Evolutionary conservation across 1,140 invertebrate species (phyloP).

Genomic region (Heterodera schachtii): DNA sequence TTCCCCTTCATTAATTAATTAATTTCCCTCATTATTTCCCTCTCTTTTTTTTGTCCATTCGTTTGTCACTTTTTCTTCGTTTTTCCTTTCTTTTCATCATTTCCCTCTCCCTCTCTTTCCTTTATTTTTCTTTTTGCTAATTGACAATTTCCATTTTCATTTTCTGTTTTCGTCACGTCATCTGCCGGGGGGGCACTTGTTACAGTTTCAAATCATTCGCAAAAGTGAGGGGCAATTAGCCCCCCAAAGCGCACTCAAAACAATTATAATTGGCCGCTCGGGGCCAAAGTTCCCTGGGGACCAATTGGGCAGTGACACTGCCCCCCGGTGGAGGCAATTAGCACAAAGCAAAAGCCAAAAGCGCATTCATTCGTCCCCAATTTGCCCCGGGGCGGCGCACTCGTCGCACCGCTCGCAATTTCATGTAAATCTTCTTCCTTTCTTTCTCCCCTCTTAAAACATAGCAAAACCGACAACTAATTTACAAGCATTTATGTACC

Average conservation of each 20-base stretch:
- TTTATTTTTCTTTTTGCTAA: no score
- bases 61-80: neutral
- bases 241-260: neutral
- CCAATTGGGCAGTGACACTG: neutral
- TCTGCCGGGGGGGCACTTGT: neutral
- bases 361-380: neutral
- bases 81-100: conserved; percentile 6
- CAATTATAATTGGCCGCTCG: neutral
- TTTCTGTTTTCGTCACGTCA: neutral
- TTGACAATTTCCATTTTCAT: no score
- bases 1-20: neutral
- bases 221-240: neutral
- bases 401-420: neutral
- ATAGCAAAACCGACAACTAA: no score
- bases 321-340: neutral
- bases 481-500: no score
- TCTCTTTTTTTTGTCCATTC: neutral
- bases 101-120: neutral
- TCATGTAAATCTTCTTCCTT: neutral
- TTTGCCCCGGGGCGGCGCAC: neutral
- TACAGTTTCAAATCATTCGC: neutral
- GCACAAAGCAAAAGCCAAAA: neutral
- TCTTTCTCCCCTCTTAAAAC: neutral
- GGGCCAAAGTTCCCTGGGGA: neutral
- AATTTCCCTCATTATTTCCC: neutral